Base-by-base conservation (phyloP, 2,797 vertebrate genomes). In the Anguilla anguilla region DNA sequence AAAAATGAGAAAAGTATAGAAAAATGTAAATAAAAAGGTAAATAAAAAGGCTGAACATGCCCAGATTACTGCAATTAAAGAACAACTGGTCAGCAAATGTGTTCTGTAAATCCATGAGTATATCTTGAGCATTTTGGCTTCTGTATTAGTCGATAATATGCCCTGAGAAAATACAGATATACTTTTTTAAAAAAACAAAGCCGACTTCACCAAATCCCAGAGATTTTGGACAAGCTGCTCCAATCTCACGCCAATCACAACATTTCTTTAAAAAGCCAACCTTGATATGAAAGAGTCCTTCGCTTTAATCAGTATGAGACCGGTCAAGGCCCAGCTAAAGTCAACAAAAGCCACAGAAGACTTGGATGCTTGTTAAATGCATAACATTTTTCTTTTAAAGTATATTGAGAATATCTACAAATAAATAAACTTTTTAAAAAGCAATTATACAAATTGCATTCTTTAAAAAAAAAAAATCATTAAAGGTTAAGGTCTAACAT, bases 201-300 rank as follows among this genome's bases (percentile, higher is more conserved):
- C 49, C 46, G 35, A 49, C 49, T 25, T 84, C n/a, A 35, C 35
- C 51, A 87, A 72, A 87, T 77, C n/a, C n/a, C 43, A 57, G 11
- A 6, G 25, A 57, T 39, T 85, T 49, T 79, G 19, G 55, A 74
- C 86, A 11, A n/a, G 22, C 55, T 59, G 53, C 51, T 55, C 9
- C 28, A 6, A 5, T 53, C 28, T 55, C n/a, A 61, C n/a, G 79
- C 19, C 46, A 82, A 82, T 25, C 22, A 82, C 43, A 22, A 43
- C 74, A 82, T 25, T 82, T 82, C 83, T 59, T 53, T n/a, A 19
- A 61, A 28, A 22, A 61, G 83, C 57, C 39, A 84, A 17, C 59
- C 57, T 74, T 67, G 59, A 74, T 74, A 84, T 87, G 61, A 83
- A 87, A 84, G 87, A 84, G 84, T 83, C 72, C 87, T 72, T 74